Evolutionary conservation across 2,888 invertebrate species (phyloP).

Genomic region (Rutpela maculata): DNA sequence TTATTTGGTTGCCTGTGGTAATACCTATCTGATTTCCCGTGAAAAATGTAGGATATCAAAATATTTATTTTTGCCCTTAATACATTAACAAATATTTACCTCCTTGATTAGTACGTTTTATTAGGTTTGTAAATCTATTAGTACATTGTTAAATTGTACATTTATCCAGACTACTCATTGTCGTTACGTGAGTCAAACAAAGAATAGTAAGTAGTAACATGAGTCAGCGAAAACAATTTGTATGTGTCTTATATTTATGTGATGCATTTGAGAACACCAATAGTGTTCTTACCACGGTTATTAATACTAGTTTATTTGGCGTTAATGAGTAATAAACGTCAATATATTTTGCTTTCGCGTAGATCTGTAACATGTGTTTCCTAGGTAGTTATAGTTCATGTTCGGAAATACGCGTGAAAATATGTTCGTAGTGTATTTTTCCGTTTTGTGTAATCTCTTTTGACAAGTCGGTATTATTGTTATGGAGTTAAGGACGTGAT

Average conservation of each 20-base stretch:
- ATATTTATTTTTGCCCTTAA: neutral
- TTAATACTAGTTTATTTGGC: conserved; percentile 39
- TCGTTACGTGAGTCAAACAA: neutral
- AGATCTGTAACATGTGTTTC: conserved; percentile 17
- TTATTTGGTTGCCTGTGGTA: neutral
- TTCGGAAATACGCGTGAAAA: neutral
- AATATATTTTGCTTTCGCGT: conserved; percentile 10
- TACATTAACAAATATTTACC: neutral
- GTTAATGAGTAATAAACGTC: conserved; percentile 34
- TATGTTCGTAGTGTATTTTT: conserved; percentile 4
- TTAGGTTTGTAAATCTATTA: neutral
- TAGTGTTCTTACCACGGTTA: conserved; percentile 20
- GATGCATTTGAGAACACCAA: conserved; percentile 25
- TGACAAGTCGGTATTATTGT: neutral
- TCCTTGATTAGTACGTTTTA: neutral
- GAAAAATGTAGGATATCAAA: conserved; percentile 1
- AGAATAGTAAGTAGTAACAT: conserved; percentile 3
- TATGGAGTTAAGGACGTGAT: conserved; percentile 31
- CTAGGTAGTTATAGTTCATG: conserved; percentile 1
- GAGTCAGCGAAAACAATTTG: conserved; percentile 36
- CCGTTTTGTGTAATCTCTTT: neutral
- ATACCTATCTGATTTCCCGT: neutral
- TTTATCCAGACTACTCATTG: neutral
- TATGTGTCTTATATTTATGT: conserved; percentile 13
- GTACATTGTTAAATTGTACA: neutral